Evolutionary conservation across 2,888 invertebrate genomes (phyloP), one percentile per base, ranked within the genome.

Genomic region (Actias luna): DNA sequence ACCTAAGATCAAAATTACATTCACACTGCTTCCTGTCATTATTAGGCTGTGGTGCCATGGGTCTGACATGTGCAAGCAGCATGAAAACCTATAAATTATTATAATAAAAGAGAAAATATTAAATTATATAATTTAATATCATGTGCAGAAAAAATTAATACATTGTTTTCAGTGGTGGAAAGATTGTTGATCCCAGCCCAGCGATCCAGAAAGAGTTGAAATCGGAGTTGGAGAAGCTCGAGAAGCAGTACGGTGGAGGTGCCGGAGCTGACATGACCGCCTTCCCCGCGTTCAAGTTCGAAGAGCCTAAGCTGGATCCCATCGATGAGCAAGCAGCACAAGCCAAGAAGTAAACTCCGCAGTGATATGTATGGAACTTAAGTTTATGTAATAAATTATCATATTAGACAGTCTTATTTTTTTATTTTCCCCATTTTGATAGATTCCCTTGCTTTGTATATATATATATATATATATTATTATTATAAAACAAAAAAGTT

Each of bases 281-380:
- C 85, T 98, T 99, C 87, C 99, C 99, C 14, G 83, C 94, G 16
- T 96, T 98, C 83, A 96, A 95, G 79, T 99, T 98, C 77, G 92
- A 94, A 29, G 97, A 96, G 67, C 95, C 95, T 59, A 93, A 94
- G 73, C 84, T 96, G 69, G 96, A 96, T 84, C 94, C 95, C 70
- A 95, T 96, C 71, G 92, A 94, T 73, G 89, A 92, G 64, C 86
- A 82, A 65, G 79, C 80, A 1, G 52, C 75, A 1, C 69, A 71
- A 0, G 72, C 79, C 46, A 84, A 85, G 77, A 88, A 89, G 86
- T 89, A 82, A 88, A 85, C 55, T 59, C 65, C 64, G 27, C 22
- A 25, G 4, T 35, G 39, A 55, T 60, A 29, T 60, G 25, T 55
- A 42, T 58, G 42, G 59, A 64, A 65, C 57, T 61, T n/a, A 63